Evolutionary conservation across 1,140 invertebrate genomes (phyloP), one percentile per base, ranked within the genome.

Genomic region (Hyphantria cunea): DNA sequence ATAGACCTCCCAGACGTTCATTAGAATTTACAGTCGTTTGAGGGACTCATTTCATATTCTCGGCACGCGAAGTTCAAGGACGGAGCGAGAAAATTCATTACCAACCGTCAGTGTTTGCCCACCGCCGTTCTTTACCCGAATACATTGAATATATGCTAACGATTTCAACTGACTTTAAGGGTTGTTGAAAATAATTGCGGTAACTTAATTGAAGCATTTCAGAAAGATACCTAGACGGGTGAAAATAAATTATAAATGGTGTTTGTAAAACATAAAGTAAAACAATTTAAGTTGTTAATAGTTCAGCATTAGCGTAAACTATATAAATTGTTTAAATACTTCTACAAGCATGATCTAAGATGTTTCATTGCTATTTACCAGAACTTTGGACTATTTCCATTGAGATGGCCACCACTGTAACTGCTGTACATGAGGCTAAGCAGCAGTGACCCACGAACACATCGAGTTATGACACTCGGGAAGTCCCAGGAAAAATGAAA

Each of bases 1-100:
- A 60, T 60, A 51, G 56, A 60, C 56, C 56, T 42, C 56, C 56
- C 56, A 60, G 56, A 60, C 56, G 34, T 45, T 60, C 48, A 60
- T 60, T 60, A 60, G 48, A 51, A 60, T 60, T 51, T 60, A 60
- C 56, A 60, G 47, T 50, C 48, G 17, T 48, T 50, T 31, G 48
- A 44, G 42, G 17, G 50, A 17, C 56, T 60, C 56, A 60, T 60
- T 60, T 42, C 37, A 31, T 60, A 60, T 60, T 60, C 56, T 50
- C 9, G 48, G 37, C 56, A 51, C 56, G 47, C 37, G 48, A 60
- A 60, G 56, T 60, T 60, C 56, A 60, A 60, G 56, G 56, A 39
- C 56, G 56, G 25, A 15, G 12, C 25, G 39, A 51, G 56, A 51
- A 60, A 60, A 42, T 60, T 60, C 56, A 60, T 60, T 60, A 60